phyloP scores from a whole-genome alignment of 2,797 vertebrate genomes.

The Morelia viridis region DNA sequence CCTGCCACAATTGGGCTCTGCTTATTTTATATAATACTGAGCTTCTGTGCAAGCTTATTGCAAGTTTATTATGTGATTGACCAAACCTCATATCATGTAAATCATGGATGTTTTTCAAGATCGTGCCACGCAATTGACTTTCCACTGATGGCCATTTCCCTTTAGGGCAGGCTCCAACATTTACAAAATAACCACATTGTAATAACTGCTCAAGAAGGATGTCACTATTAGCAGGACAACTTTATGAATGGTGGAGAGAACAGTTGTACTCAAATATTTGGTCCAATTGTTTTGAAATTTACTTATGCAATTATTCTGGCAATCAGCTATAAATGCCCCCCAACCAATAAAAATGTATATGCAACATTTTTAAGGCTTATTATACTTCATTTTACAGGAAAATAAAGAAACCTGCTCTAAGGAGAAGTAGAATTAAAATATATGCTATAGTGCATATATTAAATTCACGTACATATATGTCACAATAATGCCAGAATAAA shows the following conservation, averaged over 20 bases:
- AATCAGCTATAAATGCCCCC: neutral
- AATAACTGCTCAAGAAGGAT: neutral
- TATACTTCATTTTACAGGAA: neutral
- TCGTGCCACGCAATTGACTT: neutral
- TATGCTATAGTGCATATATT: neutral
- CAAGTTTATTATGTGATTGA: neutral
- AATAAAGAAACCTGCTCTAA: neutral
- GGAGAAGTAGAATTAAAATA: neutral
- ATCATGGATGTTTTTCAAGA: neutral
- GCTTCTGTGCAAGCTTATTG: neutral
- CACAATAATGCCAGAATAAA: neutral
- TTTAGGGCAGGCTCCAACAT: neutral
- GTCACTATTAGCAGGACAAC: neutral
- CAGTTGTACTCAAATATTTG: neutral
- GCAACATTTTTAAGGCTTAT: neutral
- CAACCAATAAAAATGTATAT: neutral
- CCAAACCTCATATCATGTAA: neutral
- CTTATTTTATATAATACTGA: neutral
- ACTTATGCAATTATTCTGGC: neutral
- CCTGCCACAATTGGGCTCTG: neutral
- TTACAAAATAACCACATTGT: neutral
- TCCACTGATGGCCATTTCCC: neutral
- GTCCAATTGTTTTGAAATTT: neutral
- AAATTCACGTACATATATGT: neutral
- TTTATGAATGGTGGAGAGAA: neutral